Base-by-base conservation (phyloP, 2,797 vertebrate species). In the Iguana delicatissima region DNA sequence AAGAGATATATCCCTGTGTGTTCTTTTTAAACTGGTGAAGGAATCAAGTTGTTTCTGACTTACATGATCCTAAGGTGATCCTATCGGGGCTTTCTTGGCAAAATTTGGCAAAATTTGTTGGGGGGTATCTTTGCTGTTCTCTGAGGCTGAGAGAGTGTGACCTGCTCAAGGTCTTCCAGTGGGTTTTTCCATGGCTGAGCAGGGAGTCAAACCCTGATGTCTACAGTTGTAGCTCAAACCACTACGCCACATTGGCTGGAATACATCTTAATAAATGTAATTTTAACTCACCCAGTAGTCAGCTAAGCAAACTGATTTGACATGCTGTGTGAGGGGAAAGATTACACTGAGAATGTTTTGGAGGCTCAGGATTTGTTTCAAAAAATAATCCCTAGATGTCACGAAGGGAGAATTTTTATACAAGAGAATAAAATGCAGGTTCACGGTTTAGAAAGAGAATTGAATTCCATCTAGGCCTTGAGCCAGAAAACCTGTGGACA, bases 391-490 rank as follows among this genome's bases (percentile, higher is more conserved):
- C 13, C 9, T 81, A 10, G 62, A 32, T 83, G 24, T 46, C 59
- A 50, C 6, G 24, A 89, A 82, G 35, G 35, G 62, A 83, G n/a
- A 86, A 35, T 0, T 22, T 81, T 16, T 83, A 38, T 22, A 16
- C 22, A 22, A 9, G 4, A 32, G 72, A 9, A 50, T 8, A 57
- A 84, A 85, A 62, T 52, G 14, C 89, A 18, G 72, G 38, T 1
- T 85, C 77, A 80, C 6, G 80, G 46, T 6, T 88, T 84, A 86
- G 67, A 79, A 93, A 85, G 77, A 91, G 87, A 82, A 74, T 46
- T 14, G 20, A 0, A 10, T 55, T 24, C 84, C 88, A 73, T 38
- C 76, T 32, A 86, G 85, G 32, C 69, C 46, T 9, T 13, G 24
- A 77, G 67, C 46, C 76, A 90, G 42, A 88, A 89, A 93, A 59